Conservation (phyloP, 2,113 vertebrate species). For the Lepus europaeus region DNA sequence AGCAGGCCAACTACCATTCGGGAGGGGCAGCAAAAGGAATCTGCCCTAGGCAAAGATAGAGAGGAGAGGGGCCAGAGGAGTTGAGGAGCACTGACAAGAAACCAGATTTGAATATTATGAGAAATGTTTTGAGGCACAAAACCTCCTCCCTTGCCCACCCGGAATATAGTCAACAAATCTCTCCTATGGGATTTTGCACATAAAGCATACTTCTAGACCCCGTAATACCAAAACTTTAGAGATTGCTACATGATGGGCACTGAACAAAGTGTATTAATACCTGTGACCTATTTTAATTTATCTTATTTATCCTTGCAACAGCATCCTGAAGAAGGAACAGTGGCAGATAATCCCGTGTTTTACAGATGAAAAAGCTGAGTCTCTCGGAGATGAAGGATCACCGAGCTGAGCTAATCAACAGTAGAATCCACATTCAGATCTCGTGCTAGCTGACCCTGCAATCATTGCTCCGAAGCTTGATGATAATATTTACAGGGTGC, state of each 20-base stretch:
- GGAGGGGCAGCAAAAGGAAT: neutral
- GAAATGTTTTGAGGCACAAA: neutral
- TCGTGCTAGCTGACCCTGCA: neutral
- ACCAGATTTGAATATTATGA: neutral
- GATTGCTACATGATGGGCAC: neutral
- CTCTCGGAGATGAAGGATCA: neutral
- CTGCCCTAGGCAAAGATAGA: neutral
- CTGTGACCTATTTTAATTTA: neutral
- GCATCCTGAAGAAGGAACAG: neutral
- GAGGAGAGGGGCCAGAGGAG: neutral
- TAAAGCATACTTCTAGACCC: neutral
- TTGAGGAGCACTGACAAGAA: neutral
- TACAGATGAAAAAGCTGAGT: neutral
- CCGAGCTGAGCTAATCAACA: neutral
- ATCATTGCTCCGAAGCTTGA: neutral
- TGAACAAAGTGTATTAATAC: neutral
- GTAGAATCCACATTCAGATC: neutral
- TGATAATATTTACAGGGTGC: neutral
- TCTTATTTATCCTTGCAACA: slow-evolving; percentile 20
- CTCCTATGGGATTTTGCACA: neutral
- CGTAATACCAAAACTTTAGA: neutral
- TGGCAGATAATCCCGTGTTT: neutral
- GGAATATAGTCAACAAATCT: neutral
- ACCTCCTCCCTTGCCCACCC: neutral
- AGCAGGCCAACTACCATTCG: no score